These are phyloP conservation scores for Aldabrachelys gigantea DNA, from an alignment of 2,113 vertebrate genomes.

Conservation along the genomic window DNA sequence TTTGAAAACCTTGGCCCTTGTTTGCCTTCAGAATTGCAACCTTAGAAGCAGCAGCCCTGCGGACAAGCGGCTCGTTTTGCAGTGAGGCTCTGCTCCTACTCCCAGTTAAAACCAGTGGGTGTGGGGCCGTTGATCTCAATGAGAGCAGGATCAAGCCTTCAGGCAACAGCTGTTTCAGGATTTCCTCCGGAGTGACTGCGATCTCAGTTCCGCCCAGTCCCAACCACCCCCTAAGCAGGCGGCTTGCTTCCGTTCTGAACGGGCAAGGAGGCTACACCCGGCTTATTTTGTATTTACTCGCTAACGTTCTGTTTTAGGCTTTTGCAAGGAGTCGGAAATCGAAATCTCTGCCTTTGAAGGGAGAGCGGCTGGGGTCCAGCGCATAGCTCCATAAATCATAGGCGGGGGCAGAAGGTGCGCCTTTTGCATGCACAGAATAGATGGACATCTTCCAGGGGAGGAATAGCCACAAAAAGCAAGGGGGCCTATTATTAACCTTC, in stretches of 20 bases:
- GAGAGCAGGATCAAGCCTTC: not conserved
- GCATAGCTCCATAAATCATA: not conserved
- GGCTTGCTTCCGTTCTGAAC: not conserved
- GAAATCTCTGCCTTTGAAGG: not conserved
- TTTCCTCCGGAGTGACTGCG: too few relatives aligned
- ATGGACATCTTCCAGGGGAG: not conserved
- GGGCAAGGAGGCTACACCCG: not conserved
- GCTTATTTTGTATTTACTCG: not conserved
- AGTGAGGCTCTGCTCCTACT: not conserved
- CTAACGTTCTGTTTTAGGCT: not conserved
- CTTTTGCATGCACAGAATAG: not conserved
- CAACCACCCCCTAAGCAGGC: too few relatives aligned
- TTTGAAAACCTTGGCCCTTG: not conserved
- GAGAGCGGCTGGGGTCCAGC: not conserved
- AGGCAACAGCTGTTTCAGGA: not conserved
- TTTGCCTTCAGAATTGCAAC: not conserved
- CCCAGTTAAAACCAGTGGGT: not conserved
- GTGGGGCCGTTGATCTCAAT: too few relatives aligned
- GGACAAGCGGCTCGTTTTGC: too few relatives aligned
- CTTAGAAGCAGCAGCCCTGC: not conserved
- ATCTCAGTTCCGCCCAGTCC: not conserved
- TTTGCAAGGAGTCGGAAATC: not conserved
- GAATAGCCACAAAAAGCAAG: not conserved
- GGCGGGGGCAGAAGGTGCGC: not conserved
- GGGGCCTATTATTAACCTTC: not conserved